Evolutionary conservation across 1,140 invertebrate genomes (phyloP).

Genomic region (Aphidius ervi): DNA sequence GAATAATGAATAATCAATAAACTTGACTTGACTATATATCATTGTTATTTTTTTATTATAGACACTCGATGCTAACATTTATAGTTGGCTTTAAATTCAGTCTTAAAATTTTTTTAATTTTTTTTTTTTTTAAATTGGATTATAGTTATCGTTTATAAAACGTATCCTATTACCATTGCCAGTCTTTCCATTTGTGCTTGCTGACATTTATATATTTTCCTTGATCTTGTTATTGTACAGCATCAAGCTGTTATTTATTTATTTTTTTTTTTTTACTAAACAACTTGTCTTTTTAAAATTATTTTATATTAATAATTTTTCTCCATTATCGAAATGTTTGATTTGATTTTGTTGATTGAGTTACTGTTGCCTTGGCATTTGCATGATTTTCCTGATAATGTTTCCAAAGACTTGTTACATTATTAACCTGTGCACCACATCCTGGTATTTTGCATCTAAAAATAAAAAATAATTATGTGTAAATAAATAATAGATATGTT

Average conservation of each 20-base stretch:
- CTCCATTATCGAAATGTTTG: constrained; percentile 40
- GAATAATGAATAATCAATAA: too few relatives aligned
- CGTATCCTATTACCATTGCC: constrained; percentile 43
- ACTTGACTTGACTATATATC: too few relatives aligned
- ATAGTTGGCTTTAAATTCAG: constrained; percentile 50
- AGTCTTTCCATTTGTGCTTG: constrained; percentile 46
- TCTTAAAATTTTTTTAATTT: constrained; percentile 46
- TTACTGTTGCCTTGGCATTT: constrained; percentile 40
- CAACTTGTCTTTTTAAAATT: constrained; percentile 2
- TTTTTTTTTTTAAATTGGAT: constrained; percentile 37
- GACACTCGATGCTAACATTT: not conserved
- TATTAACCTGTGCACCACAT: constrained; percentile 46
- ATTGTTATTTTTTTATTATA: too few relatives aligned
- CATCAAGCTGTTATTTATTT: constrained; percentile 24
- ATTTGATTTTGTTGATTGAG: constrained; percentile 37
- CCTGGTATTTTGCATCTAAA: constrained; percentile 49
- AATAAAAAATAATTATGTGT: not conserved
- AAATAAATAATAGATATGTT: too few relatives aligned
- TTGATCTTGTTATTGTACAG: constrained; percentile 44
- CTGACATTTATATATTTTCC: constrained; percentile 29
- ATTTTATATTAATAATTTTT: constrained; percentile 12
- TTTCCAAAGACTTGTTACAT: constrained; percentile 47
- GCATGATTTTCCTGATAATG: constrained; percentile 52
- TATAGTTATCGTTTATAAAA: constrained; percentile 34
- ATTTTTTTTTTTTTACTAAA: constrained; percentile 4